Evolutionary conservation across 2,113 vertebrate genomes (phyloP), one percentile per base, ranked within the genome.

Genomic region (Holacanthus passer): DNA sequence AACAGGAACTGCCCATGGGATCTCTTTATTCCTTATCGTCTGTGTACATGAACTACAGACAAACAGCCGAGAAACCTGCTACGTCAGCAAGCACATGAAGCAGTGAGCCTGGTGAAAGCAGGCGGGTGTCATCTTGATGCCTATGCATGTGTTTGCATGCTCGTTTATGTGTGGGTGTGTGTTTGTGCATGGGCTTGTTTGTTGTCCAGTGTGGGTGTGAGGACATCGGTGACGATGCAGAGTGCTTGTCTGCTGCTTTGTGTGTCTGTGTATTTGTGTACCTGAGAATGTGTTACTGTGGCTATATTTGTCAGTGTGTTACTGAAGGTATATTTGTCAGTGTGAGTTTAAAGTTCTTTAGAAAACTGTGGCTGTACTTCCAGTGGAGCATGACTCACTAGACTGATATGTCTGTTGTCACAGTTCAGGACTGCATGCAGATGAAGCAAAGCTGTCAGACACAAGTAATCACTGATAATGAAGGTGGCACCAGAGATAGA

Each of bases 91-190:
- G 70, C 17, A 53, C 32, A 71, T 13, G 10, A 48, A 71, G 84
- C 35, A 11, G 29, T n/a, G 43, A 20, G 73, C 22, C 2, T 75
- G 69, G 50, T 50, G 19, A 48, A 67, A 41, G 43, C 58, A 75
- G 50, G 31, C 3, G 17, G 77, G 32, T 48, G 29, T 37, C 60
- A 79, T 75, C 52, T 58, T 45, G 45, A 19, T 81, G 27, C 71
- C 53, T 65, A 53, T 71, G 82, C 82, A 50, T 83, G 85, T 80
- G 81, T 82, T 87, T 86, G 81, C 78, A 80, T 74, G 81, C 50
- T 83, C 73, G 59, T 86, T 72, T 72, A 22, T 81, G 64, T 66
- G 81, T 84, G 70, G 69, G 69, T 69, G 80, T 77, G 58, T 72
- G 65, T 85, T 76, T 88, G 59, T 79, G 58, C 45, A 72, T 19